Evolutionary conservation across 1,140 invertebrate genomes (phyloP).

Genomic region (Aphelenchoides besseyi): DNA sequence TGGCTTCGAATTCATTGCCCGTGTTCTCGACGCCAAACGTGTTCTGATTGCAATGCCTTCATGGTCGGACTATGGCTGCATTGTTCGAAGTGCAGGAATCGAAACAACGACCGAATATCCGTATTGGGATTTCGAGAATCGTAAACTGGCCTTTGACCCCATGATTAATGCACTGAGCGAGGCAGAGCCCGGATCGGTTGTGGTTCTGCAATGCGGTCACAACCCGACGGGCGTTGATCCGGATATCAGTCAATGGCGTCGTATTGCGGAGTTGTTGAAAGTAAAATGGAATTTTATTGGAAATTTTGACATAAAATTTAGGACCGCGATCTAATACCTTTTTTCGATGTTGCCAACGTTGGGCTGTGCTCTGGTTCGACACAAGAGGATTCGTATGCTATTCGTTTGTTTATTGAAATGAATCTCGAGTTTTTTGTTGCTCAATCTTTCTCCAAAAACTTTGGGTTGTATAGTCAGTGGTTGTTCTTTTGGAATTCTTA

Average conservation of each 20-base stretch:
- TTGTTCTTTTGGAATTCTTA: too few species aligned
- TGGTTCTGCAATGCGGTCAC: conserved; percentile 2
- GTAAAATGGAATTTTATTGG: neutral
- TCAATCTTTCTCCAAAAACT: conserved; percentile 7
- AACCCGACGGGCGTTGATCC: conserved; percentile 6
- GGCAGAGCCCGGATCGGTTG: neutral
- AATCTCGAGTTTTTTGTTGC: conserved; percentile 7
- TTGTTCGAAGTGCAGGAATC: neutral
- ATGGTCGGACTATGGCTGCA: neutral
- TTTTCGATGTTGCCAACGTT: conserved; percentile 11
- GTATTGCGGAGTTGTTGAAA: neutral
- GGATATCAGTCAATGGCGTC: neutral
- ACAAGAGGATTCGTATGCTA: neutral
- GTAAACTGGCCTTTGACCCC: neutral
- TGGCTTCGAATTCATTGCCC: neutral
- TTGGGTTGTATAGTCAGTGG: neutral
- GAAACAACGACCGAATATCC: neutral
- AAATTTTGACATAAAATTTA: neutral
- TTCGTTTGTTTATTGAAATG: neutral
- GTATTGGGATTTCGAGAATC: neutral
- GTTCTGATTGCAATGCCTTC: neutral
- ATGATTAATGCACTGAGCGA: neutral
- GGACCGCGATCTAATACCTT: neutral
- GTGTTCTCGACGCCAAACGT: neutral
- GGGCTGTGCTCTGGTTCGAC: neutral